Base-by-base conservation (phyloP, 2,888 invertebrate species). In the Drosophila sordidula region DNA sequence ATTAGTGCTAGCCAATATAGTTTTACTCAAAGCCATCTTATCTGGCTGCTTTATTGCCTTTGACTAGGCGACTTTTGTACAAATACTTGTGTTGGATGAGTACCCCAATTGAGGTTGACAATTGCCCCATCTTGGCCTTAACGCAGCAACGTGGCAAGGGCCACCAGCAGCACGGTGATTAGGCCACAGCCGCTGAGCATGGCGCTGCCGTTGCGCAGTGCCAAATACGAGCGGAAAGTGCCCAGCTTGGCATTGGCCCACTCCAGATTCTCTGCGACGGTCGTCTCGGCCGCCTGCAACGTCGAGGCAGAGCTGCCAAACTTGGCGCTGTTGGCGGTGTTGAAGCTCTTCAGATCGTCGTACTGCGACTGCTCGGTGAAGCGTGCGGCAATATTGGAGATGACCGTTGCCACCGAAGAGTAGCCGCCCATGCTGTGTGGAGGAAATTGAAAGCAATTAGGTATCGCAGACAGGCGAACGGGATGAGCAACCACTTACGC, bases 321-420 rank as follows among this genome's bases (percentile, higher is more conserved):
- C 18, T 89, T 79, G 9, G 11, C 16, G 18, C 78, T 77, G 46
- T 90, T 89, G 4, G 51, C 62, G 0, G 29, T 3, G 39, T 88
- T 90, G 67, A 92, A 92, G 3, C 25, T 44, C 11, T 79, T 49
- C 25, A 92, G 71, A 3, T 84, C 73, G 0, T 76, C 50, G n/a
- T 80, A 29, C 62, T 92, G 91, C 12, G 68, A 68, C 1, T 78
- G 11, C 8, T 87, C 89, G 3, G 92, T 92, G 56, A 92, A 92
- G 25, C 90, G 89, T 0, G 87, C 62, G 4, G 92, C 90, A 57
- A 92, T 86, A 49, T 80, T 85, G 18, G 91, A 90, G 59, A 92
- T 89, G 2, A 90, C 84, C 1, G 85, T 75, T 6, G 91, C 92
- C 8, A 91, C 91, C 1, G 84, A 32, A 2, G 90, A 71, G 44